phyloP scores from a whole-genome alignment of 2,797 vertebrate genomes.

The Ciconia nigra region DNA sequence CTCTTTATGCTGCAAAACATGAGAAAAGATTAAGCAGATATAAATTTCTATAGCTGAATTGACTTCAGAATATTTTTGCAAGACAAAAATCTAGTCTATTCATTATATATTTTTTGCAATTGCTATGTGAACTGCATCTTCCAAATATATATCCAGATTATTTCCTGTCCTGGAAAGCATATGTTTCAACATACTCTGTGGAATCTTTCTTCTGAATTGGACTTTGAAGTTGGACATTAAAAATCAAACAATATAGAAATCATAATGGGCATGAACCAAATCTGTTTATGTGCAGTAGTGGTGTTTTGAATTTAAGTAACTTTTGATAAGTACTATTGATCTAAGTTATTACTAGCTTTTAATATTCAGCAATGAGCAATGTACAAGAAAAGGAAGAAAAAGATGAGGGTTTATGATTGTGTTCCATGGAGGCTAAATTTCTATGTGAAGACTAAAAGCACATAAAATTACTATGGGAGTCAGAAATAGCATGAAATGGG shows the following conservation, averaged over 20 bases:
- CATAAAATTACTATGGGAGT: neutral
- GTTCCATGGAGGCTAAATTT: neutral
- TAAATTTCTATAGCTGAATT: neutral
- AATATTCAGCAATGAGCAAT: neutral
- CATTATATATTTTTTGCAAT: neutral
- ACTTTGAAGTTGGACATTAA: neutral
- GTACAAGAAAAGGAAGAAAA: neutral
- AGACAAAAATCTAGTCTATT: neutral
- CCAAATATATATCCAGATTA: neutral
- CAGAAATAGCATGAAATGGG: neutral
- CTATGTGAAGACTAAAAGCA: neutral
- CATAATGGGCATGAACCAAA: neutral
- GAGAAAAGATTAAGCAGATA: neutral
- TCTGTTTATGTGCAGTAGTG: neutral
- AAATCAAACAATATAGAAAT: neutral
- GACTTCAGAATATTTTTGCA: neutral
- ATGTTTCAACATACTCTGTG: neutral
- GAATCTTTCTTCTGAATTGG: neutral
- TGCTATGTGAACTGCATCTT: neutral
- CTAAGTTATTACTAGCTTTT: neutral
- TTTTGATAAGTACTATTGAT: neutral
- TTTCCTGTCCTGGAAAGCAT: neutral
- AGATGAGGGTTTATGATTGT: accelerated
- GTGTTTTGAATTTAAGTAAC: neutral
- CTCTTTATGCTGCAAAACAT: neutral